Evolutionary conservation across 2,888 invertebrate species (phyloP), one percentile per base, ranked within the genome.

Genomic region (Phengaris alcon): DNA sequence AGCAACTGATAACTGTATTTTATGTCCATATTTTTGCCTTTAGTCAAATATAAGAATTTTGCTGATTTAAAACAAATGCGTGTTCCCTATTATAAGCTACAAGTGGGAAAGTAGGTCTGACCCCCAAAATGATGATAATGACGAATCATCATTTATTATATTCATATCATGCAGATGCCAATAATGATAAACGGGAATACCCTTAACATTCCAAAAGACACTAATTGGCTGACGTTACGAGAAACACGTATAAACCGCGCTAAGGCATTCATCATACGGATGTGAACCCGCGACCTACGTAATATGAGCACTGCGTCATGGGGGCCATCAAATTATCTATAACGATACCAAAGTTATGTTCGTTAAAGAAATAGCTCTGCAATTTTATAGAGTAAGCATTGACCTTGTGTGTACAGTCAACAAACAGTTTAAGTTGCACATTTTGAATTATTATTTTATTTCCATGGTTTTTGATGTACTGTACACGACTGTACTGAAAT

Each of bases 171-270:
- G 4, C 3, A 35, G 10, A 64, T 22, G 59, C 22, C 22, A 64
- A 22, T 64, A 64, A 64, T 4, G 52, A 52, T 52, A 35, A 64
- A 35, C 44, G 64, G 64, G 12, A 64, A 64, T 64, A 5, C 15
- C 59, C 59, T 59, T 44, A 12, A 64, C 64, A 64, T 44, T 64
- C 64, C 64, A 59, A 15, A 22, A 59, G 44, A 35, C 64, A 64
- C 35, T 64, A 64, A 44, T 64, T 44, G 64, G 35, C 64, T 44
- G 64, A 64, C 64, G 64, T 64, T 64, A 64, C 12, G 64, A 35
- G 35, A 64, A 64, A 64, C 64, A 13, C 52, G 52, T 4, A 52
- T 48, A 48, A 48, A 2, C 35, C 35, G 35, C 35, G 35, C 57
- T 15, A 10, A 64, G 59, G 12, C 22, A 64, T 10, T 22, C 10